These are phyloP conservation scores for Eira barbara DNA, from an alignment of 2,113 vertebrate genomes.

Conservation along the genomic window DNA sequence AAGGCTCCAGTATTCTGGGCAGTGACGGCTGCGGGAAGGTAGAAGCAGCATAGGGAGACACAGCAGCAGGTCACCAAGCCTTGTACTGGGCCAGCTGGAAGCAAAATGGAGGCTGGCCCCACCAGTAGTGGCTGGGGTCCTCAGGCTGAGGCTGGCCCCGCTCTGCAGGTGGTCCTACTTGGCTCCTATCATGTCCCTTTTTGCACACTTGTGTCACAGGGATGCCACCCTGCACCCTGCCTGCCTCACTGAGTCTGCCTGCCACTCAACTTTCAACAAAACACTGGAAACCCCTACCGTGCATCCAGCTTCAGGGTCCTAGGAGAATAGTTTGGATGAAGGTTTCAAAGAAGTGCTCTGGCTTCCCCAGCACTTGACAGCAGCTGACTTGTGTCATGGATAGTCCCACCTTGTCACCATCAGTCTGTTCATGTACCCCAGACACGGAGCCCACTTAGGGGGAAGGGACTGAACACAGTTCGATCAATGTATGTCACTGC, in stretches of 20 bases:
- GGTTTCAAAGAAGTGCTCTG: neutral
- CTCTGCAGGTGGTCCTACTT: neutral
- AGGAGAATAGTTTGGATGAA: neutral
- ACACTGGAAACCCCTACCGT: neutral
- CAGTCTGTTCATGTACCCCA: neutral
- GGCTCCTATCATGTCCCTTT: neutral
- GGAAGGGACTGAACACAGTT: neutral
- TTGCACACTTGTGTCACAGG: neutral
- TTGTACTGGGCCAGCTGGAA: too few species aligned
- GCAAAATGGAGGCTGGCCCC: fast-evolving
- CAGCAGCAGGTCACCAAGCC: fast-evolving
- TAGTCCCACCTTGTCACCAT: neutral
- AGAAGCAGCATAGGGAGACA: fast-evolving
- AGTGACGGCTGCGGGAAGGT: fast-evolving
- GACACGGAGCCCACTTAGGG: neutral
- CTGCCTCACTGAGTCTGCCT: neutral
- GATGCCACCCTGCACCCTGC: neutral
- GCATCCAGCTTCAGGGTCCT: neutral
- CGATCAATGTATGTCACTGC: neutral
- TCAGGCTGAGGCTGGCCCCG: too few species aligned
- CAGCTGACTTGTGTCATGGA: neutral
- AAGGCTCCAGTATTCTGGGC: fast-evolving
- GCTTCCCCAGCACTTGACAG: neutral
- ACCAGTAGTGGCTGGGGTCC: neutral
- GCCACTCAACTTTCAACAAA: neutral